phyloP scores from a whole-genome alignment of 2,113 vertebrate genomes.

The Emydocephalus ijimae region DNA sequence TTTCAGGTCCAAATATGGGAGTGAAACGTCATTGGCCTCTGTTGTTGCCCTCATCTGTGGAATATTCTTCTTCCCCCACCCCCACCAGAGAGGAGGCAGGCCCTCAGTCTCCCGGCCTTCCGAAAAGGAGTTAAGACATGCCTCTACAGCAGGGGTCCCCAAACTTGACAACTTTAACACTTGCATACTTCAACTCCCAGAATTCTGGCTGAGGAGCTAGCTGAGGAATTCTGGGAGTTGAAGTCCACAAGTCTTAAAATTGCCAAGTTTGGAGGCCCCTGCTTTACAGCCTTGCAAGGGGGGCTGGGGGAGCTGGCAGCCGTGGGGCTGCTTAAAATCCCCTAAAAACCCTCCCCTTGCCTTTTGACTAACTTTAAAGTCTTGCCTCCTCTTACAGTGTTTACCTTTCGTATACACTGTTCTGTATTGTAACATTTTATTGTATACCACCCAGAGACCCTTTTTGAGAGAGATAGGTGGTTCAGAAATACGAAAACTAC shows the following conservation, averaged over 20 bases:
- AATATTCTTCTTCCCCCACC: background rate
- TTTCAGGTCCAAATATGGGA: background rate
- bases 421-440: background rate
- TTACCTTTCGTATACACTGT: background rate
- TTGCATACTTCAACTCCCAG: too few species aligned
- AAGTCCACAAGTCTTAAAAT: too few species aligned
- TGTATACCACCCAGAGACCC: background rate
- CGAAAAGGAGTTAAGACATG: background rate
- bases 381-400: background rate
- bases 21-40: background rate
- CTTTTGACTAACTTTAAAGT: background rate
- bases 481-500: background rate
- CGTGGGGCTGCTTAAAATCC: background rate
- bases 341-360: background rate
- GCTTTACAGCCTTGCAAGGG: too few species aligned
- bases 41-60: background rate
- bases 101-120: background rate
- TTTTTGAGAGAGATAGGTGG: background rate
- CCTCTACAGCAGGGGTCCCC: background rate
- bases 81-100: too few species aligned
- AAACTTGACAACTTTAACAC: too few species aligned
- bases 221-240: too few species aligned
- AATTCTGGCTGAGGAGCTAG: too few species aligned
- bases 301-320: background rate
- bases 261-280: too few species aligned